Conservation (phyloP, 2,888 invertebrate genomes). For the Seladonia tumulorum region DNA sequence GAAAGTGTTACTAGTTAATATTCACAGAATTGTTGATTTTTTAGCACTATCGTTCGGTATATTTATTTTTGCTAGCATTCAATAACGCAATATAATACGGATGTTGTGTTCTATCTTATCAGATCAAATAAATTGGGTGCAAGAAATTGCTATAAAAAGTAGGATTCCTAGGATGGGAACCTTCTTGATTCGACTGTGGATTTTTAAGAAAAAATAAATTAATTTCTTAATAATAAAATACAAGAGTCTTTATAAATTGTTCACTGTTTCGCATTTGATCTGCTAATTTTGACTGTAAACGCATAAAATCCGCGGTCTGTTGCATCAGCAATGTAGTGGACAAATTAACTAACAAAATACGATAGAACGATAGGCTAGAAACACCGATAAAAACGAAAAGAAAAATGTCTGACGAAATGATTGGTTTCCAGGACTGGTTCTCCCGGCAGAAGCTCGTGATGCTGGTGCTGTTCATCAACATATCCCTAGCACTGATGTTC, state of each 20-base stretch:
- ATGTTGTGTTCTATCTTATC: neutral
- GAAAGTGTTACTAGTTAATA: neutral
- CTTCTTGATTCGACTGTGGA: too few species aligned
- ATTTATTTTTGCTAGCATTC: neutral
- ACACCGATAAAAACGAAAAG: neutral
- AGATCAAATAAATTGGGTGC: too few species aligned
- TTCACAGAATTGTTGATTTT: neutral
- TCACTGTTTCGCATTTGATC: too few species aligned
- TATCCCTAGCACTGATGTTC: conserved; percentile 97
- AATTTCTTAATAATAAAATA: too few species aligned
- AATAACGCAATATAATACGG: neutral
- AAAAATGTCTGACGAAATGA: neutral
- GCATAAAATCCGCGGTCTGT: too few species aligned
- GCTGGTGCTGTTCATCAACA: conserved; percentile 96
- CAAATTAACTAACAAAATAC: too few species aligned
- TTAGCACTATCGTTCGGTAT: neutral
- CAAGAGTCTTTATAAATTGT: too few species aligned
- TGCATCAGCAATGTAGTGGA: too few species aligned
- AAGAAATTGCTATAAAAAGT: too few species aligned
- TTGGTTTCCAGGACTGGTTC: conserved; percentile 93
- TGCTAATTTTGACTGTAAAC: too few species aligned
- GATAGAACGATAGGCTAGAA: neutral
- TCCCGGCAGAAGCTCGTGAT: conserved; percentile 97
- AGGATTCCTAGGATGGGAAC: too few species aligned
- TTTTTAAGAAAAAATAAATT: too few species aligned